Base-by-base conservation (phyloP, 2,888 invertebrate species). In the Steinernema scapterisci region DNA sequence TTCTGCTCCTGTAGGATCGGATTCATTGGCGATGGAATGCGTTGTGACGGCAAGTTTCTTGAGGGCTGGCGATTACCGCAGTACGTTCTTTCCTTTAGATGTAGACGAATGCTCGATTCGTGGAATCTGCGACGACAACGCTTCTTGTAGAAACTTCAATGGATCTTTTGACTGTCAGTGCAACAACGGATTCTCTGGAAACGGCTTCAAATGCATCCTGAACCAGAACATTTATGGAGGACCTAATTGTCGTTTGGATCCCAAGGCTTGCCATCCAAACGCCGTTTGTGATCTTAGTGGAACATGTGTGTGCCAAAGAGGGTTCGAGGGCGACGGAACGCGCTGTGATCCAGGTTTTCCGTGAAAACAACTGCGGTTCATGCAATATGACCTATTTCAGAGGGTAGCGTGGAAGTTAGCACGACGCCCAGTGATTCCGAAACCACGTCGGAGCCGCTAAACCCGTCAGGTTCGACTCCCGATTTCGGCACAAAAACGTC, bases 111-210 rank as follows among this genome's bases (percentile, higher is more conserved):
- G 81, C 45, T 31, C 31, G 25, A 16, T 70, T 11, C 70, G 76
- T 2, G 73, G 77, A 7, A 77, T 70, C 11, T 80, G 80, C 27
- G 72, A 77, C 43, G 71, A 44, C 6, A 82, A 82, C 45, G 77
- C 82, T 3, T 9, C 70, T 21, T 95, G 95, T 87, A 92, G 91
- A 79, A 95, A 94, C 88, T 91, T 92, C 0, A 75, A 82, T 31
- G 87, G 87, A 21, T 91, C 93, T 81, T 94, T 92, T 84, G 92
- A 92, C 86, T 96, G 95, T 89, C 91, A 92, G 77, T 96, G 96
- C 89, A 92, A 92, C 86, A 92, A 92, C 81, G 95, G 94, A 87
- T 95, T 92, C 89, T 93, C 93, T 46, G 95, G 95, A 75, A 94
- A 96, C 89, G 83, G 82, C 9, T 82, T 80, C 77, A 73, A 56